Conservation (phyloP, 2,888 invertebrate species). For the Anarsia innoxiella region DNA sequence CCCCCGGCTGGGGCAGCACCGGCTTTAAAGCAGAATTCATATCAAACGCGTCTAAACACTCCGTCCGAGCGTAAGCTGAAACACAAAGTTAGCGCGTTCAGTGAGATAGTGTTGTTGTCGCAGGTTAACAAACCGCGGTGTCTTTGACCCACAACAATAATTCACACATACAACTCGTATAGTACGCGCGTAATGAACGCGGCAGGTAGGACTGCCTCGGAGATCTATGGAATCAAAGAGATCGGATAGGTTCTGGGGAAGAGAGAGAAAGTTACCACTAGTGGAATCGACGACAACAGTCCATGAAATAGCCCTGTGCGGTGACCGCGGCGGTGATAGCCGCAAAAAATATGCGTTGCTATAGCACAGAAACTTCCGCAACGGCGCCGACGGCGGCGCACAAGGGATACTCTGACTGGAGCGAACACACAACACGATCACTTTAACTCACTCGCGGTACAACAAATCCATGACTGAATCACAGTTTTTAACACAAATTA, state of each 20-base stretch:
- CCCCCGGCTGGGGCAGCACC: conserved; percentile 69
- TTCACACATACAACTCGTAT: conserved; percentile 58
- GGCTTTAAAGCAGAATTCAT: conserved; percentile 79
- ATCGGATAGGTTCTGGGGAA: conserved; percentile 32
- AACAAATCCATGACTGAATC: conserved; percentile 55
- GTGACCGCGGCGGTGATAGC: conserved; percentile 49
- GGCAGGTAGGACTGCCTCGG: conserved; percentile 39
- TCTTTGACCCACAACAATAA: conserved; percentile 72
- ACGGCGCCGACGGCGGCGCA: conserved; percentile 46
- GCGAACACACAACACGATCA: conserved; percentile 37
- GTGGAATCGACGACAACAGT: conserved; percentile 41
- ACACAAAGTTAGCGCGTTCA: conserved; percentile 49
- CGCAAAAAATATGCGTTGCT: conserved; percentile 73
- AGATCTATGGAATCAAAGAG: conserved; percentile 36
- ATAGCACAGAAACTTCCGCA: conserved; percentile 67
- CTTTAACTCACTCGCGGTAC: conserved; percentile 43
- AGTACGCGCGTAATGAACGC: conserved; percentile 59
- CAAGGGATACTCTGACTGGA: conserved; percentile 35
- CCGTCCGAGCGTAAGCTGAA: conserved; percentile 46
- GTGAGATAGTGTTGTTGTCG: conserved; percentile 38
- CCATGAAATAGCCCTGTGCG: conserved; percentile 50
- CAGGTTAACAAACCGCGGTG: conserved; percentile 51
- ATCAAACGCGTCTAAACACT: conserved; percentile 42
- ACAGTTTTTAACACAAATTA: conserved; percentile 49
- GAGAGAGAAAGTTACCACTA: conserved; percentile 53